Base-by-base conservation (phyloP, 2,113 vertebrate species). In the Sturnus vulgaris region DNA sequence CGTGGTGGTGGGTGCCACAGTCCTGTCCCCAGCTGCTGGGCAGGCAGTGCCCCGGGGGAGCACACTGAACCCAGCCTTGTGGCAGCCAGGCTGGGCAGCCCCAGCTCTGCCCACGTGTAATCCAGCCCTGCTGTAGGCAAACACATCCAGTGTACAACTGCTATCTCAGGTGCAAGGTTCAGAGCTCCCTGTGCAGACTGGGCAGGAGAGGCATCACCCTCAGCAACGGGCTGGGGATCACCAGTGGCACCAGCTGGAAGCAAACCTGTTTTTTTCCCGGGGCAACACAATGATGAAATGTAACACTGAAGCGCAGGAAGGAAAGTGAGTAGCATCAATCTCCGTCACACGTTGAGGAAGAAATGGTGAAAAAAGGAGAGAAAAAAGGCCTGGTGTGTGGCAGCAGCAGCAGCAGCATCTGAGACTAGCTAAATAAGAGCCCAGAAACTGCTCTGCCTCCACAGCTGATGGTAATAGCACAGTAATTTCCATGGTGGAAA, bases 111-210 rank as follows among this genome's bases (percentile, higher is more conserved):
- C 70, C 47, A 22, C 1, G 1, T 0, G 3, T 10, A 15, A 46
- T 24, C 21, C 28, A 33, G 15, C 64, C 61, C 35, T 2, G 16
- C 35, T 47, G 33, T 9, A 18, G 65, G 77, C 40, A 83, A 94
- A 71, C 81, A 61, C 1, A 3, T 0, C 5, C 1, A 17, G 46
- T 2, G 23, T 12, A 22, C 52, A 61, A 1, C n/a, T 11, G 15
- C 64, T 46, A 24, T 50, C 52, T 12, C 12, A 40, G 69, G 83
- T 19, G 61, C 90, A 78, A 64, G 78, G 93, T 70, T 27, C 86
- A 64, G 28, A 75, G 92, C 52, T 64, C 4, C 24, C 25, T 0
- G 4, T 22, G 65, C 18, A 70, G 39, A 18, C 18, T 2, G 19
- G 61, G 25, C 44, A 47, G 44, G 27, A 64, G n/a, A 60, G 33